Conservation (phyloP, 53 echinoderm and acorn worm genomes). For the Paelopatides confundens region DNA sequence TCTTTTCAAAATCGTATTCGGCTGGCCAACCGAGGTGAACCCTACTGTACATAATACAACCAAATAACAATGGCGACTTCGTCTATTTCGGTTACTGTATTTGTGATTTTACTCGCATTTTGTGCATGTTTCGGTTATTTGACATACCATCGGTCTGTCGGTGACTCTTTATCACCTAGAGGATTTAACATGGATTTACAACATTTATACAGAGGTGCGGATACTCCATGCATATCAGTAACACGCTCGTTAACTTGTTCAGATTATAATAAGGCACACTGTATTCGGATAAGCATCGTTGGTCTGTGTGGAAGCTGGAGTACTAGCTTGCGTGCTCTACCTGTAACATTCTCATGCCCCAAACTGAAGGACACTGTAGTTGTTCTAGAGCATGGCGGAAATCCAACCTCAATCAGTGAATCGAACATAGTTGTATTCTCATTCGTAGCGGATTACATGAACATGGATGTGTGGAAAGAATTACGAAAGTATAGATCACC, state of each 20-base stretch:
- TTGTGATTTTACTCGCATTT: too few species aligned
- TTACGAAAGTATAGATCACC: background rate
- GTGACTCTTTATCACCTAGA: too few species aligned
- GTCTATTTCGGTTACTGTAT: too few species aligned
- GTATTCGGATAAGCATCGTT: background rate
- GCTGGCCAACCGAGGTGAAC: too few species aligned
- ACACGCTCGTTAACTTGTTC: background rate
- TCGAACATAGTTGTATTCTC: conserved; percentile 17
- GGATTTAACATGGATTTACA: too few species aligned
- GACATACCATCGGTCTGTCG: too few species aligned
- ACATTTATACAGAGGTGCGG: background rate
- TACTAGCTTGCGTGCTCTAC: background rate
- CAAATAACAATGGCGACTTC: too few species aligned
- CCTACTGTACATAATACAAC: too few species aligned
- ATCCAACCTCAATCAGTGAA: background rate
- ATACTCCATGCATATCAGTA: background rate
- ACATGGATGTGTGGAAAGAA: conserved; percentile 9
- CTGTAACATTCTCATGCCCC: background rate
- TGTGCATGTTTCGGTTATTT: too few species aligned
- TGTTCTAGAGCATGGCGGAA: background rate
- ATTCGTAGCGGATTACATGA: conserved; percentile 15
- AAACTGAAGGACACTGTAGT: background rate
- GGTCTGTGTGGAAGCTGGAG: conserved; percentile 30
- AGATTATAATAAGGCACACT: background rate
- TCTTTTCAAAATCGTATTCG: too few species aligned